These are phyloP conservation scores for Amphiprion ocellaris DNA, from an alignment of 2,113 vertebrate genomes.

Conservation along the genomic window DNA sequence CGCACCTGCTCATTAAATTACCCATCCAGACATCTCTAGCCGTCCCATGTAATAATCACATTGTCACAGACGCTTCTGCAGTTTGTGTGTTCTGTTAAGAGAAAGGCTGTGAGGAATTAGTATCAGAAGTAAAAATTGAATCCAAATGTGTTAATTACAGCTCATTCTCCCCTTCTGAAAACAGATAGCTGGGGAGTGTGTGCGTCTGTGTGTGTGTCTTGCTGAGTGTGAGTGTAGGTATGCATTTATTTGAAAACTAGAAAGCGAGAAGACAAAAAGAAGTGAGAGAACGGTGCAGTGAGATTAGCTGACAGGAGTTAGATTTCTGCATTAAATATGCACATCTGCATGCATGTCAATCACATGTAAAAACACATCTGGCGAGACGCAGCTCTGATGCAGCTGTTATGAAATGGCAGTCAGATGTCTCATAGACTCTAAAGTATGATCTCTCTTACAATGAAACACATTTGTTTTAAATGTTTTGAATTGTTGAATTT, in stretches of 20 bases:
- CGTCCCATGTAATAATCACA: slow-evolving; percentile 42
- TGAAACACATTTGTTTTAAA: neutral
- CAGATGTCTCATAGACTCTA: neutral
- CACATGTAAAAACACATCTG: slow-evolving; percentile 35
- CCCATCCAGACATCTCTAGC: slow-evolving; percentile 23
- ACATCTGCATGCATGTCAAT: slow-evolving; percentile 18
- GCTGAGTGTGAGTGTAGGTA: neutral
- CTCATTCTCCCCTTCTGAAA: neutral
- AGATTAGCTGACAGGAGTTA: slow-evolving; percentile 16
- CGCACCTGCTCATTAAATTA: slow-evolving; percentile 55
- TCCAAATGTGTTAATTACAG: slow-evolving; percentile 52
- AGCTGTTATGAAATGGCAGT: slow-evolving; percentile 10
- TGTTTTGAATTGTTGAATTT: neutral
- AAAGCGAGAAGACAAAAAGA: slow-evolving; percentile 1
- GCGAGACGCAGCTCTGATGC: slow-evolving; percentile 2
- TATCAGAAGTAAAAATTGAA: slow-evolving; percentile 17
- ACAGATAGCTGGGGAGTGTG: neutral
- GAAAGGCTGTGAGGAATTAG: slow-evolving; percentile 13
- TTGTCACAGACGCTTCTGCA: slow-evolving; percentile 18
- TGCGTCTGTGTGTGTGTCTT: neutral
- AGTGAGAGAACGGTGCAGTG: neutral
- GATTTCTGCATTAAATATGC: slow-evolving; percentile 10
- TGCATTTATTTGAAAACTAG: slow-evolving; percentile 24
- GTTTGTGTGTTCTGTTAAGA: slow-evolving; percentile 9
- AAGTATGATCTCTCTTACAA: neutral